These are phyloP conservation scores for Nematopogon swammerdamellus DNA, from an alignment of 2,888 invertebrate species.

Conservation along the genomic window DNA sequence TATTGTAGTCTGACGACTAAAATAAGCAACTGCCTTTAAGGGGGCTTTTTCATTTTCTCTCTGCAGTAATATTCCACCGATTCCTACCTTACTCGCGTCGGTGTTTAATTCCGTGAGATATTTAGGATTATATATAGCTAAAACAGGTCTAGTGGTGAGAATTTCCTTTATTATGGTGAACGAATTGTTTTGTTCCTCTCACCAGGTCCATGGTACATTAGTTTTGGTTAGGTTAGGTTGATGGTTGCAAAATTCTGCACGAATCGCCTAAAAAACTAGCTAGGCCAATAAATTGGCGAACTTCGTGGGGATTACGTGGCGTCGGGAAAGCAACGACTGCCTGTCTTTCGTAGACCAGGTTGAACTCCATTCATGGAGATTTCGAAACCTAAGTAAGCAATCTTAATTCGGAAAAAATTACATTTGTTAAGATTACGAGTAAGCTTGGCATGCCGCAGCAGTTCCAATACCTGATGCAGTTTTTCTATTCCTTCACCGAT, in stretches of 20 bases:
- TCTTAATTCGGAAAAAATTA: slow-evolving; percentile 14
- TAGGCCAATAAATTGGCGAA: slow-evolving; percentile 5
- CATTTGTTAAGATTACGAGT: slow-evolving; percentile 18
- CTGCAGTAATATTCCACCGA: slow-evolving; percentile 13
- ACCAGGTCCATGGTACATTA: slow-evolving; percentile 1
- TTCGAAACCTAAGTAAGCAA: slow-evolving; percentile 10
- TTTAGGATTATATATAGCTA: slow-evolving; percentile 16
- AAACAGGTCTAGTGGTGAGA: slow-evolving; percentile 10
- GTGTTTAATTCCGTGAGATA: slow-evolving; percentile 14
- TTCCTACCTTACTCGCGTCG: slow-evolving; percentile 11
- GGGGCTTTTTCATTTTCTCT: slow-evolving; percentile 10
- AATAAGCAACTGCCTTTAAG: slow-evolving; percentile 12
- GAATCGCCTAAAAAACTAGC: slow-evolving; percentile 7
- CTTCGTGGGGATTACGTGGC: slow-evolving; percentile 3
- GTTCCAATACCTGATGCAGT: slow-evolving; percentile 13
- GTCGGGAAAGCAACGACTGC: slow-evolving; percentile 5
- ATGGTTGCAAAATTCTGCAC: slow-evolving; percentile 3
- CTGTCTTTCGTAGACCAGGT: slow-evolving; percentile 4
- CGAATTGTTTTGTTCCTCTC: not conserved
- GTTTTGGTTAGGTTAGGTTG: slow-evolving; percentile 6
- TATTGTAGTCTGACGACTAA: slow-evolving; percentile 17
- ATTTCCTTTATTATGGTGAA: not conserved
- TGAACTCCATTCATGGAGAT: slow-evolving; percentile 2
- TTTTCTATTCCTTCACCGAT: slow-evolving; percentile 11
- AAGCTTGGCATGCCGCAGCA: slow-evolving; percentile 13